Evolutionary conservation across 2,797 vertebrate genomes (phyloP), one percentile per base, ranked within the genome.

Genomic region (Alosa sapidissima): DNA sequence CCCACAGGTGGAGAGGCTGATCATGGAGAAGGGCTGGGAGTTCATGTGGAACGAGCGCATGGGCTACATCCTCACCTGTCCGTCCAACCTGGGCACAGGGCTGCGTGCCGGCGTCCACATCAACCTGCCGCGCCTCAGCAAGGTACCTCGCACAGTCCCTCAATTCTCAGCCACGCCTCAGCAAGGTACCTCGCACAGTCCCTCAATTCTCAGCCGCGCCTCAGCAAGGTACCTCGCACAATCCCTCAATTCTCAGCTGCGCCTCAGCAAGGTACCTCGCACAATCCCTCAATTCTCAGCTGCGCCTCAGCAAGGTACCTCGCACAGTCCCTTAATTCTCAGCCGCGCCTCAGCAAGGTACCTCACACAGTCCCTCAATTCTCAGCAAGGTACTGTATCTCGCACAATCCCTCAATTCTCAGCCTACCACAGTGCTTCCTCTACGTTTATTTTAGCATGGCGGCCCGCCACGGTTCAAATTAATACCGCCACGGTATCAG

Each of bases 11-110:
- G 98, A 99, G 90, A 95, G 90, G 81, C 93, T 99, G 87, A 99
- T 99, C 93, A 95, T 97, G 91, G 97, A 99, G 89, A 96, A 94
- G 89, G 98, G 98, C 88, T 99, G 98, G 98, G 98, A 99, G 93
- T 99, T 99, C 93, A 99, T 99, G 98, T 99, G 98, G 98, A 99
- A 97, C 0, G 96, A 99, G 89, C 94, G 91, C 33, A 94, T 99
- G 84, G 98, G 98, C 4, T 99, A 99, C 93, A 88, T 99, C 94
- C 95, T 99, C 87, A 98, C 98, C 83, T 99, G 98, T 89, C 98
- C 98, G 0, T 99, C 98, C 88, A 99, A 99, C 94, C 94, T 99
- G 91, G 98, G 98, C 91, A 99, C 98, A 0, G 98, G 98, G 4
- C 96, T 99, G 85, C 95, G 98, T 65, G 98, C 98, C 0, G 98